Base-by-base conservation (phyloP, 2,113 vertebrate species). In the Lepidothrix coronata region DNA sequence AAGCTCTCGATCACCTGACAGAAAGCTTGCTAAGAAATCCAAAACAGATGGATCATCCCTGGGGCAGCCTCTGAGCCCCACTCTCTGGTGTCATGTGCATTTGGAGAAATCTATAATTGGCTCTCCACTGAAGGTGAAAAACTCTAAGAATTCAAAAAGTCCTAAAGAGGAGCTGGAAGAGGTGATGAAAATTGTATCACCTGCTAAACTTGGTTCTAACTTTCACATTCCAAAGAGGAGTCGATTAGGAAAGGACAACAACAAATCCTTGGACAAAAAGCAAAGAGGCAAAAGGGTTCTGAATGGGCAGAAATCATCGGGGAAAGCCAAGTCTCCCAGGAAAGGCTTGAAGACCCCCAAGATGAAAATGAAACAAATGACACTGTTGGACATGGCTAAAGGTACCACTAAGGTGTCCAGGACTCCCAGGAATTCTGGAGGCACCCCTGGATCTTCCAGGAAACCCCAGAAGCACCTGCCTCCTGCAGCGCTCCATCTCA, bases 331-430 rank as follows among this genome's bases (percentile, higher is more conserved):
- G n/a, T 98, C 98, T 72, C 98, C 98, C 67, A 98, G 98, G 96
- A 99, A 99, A 95, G 98, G 98, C 8, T 93, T 98, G 37, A 99
- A 99, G 96, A 96, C 98, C 12, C 94, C 98, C 4, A 99, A 99
- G 95, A 98, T 98, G 79, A 99, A 99, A 96, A 99, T 99, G 99
- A 99, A 99, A 89, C 99, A 99, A 95, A 99, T 99, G 98, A 99
- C 99, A 3, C 96, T 99, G 54, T 96, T 99, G 85, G 99, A 99
- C 89, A 98, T 99, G 97, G 98, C 99, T 41, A 99, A 99, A 97
- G 98, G 98, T 76, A 98, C 98, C 9, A 84, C 98, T 52, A 98
- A 98, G 85, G 97, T 98, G 67, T 97, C 97, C 14, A 97, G 98
- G 27, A 88, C 98, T 84, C 98, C 99, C 3, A 98, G 98, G 66